Conservation (phyloP, 2,888 invertebrate species). For the Cylindroiulus punctatus region DNA sequence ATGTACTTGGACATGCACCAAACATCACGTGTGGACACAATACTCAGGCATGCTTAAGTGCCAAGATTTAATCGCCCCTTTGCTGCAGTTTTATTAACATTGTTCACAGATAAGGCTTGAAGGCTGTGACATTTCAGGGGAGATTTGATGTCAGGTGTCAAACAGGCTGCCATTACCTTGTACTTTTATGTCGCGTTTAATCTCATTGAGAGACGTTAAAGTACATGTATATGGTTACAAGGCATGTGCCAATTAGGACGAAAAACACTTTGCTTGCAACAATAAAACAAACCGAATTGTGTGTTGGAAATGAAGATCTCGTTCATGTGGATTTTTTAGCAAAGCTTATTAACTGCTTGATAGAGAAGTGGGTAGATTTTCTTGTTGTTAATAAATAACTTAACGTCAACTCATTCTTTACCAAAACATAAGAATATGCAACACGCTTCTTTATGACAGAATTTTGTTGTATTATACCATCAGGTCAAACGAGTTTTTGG, state of each 20-base stretch:
- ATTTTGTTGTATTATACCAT: too few species aligned
- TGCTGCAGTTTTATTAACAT: conserved; percentile 21
- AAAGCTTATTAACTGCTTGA: too few species aligned
- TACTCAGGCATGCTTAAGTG: conserved; percentile 23
- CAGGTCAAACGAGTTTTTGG: too few species aligned
- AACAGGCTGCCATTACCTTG: conserved; percentile 15
- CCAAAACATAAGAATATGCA: too few species aligned
- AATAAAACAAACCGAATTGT: too few species aligned
- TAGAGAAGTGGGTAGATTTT: too few species aligned
- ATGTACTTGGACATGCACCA: background rate
- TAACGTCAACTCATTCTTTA: too few species aligned
- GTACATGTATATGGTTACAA: conserved; percentile 14
- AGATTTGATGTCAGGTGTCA: conserved; percentile 19
- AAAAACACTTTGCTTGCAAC: background rate
- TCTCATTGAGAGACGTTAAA: conserved; percentile 27
- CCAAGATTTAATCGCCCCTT: conserved; percentile 6
- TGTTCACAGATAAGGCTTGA: conserved; percentile 13
- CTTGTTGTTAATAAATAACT: too few species aligned
- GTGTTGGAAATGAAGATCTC: too few species aligned
- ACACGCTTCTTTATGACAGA: too few species aligned
- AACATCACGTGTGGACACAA: background rate
- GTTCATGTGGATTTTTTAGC: background rate
- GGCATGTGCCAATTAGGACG: conserved; percentile 26
- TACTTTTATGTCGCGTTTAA: background rate
- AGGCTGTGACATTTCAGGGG: background rate